A percentile compares a stretch with the other conserved stretches of the same genome.
Conservation (phyloP, 2,797 vertebrate species). For the Yasuhikotakia modesta region DNA sequence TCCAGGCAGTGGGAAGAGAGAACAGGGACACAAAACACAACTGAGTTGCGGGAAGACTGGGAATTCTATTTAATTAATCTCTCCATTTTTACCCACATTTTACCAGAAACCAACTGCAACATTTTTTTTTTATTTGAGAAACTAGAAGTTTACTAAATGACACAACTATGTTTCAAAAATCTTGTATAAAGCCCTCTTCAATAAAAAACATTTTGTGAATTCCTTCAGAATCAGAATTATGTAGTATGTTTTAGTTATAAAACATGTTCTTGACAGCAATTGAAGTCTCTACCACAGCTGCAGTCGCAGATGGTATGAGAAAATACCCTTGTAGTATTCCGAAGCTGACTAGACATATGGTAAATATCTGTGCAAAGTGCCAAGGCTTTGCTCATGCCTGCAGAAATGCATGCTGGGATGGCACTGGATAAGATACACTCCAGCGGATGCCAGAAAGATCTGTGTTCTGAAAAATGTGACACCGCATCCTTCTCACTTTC, state of each 20-base stretch:
- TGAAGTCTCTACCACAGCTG: constrained; percentile 41
- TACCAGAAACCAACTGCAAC: constrained; percentile 34
- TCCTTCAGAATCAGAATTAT: too few relatives aligned
- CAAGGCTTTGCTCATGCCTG: neutral
- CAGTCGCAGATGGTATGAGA: constrained; percentile 80
- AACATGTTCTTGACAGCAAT: neutral
- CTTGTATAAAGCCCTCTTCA: too few relatives aligned
- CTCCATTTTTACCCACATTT: constrained; percentile 43
- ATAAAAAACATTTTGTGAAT: too few relatives aligned
- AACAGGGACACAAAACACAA: constrained; percentile 55
- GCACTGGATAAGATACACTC: neutral
- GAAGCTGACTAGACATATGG: constrained; percentile 83
- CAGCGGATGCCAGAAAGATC: constrained; percentile 3
- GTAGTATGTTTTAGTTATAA: neutral
- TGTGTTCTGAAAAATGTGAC: neutral
- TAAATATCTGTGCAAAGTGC: constrained; percentile 69
- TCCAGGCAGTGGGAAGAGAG: constrained; percentile 28
- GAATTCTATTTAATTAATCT: constrained; percentile 64
- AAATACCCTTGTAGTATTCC: constrained; percentile 80
- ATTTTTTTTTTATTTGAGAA: too few relatives aligned
- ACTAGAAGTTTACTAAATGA: too few relatives aligned
- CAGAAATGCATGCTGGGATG: constrained; percentile 8
- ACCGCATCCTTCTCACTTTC: neutral
- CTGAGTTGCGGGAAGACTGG: constrained; percentile 64
- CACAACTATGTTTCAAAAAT: too few relatives aligned